These are phyloP conservation scores for Ectemnius cavifrons DNA, from an alignment of 2,888 invertebrate genomes.

Conservation along the genomic window DNA sequence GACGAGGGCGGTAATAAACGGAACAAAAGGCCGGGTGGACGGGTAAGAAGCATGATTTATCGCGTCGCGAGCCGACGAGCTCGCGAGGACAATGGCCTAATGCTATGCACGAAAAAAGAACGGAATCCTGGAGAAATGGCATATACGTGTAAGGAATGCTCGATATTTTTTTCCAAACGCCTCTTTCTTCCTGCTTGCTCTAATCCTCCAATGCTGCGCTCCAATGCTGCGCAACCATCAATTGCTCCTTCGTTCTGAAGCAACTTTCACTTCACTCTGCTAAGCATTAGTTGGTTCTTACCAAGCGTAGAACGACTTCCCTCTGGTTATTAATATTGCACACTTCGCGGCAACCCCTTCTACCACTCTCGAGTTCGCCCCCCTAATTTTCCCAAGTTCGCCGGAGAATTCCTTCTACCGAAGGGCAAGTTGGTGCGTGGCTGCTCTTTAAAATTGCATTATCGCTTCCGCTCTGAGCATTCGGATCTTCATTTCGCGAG, in stretches of 20 bases:
- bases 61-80: conserved; percentile 29
- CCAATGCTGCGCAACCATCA: conserved; percentile 38
- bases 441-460: conserved; percentile 54
- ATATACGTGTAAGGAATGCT: conserved; percentile 34
- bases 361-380: not conserved
- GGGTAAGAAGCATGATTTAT: conserved; percentile 52
- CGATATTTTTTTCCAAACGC: conserved; percentile 15
- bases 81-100: conserved; percentile 49
- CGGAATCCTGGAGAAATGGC: conserved; percentile 24
- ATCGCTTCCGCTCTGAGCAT: conserved; percentile 50
- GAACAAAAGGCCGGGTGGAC: conserved; percentile 23
- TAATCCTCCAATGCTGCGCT: not conserved
- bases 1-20: conserved; percentile 37
- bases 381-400: conserved; percentile 44
- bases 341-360: conserved; percentile 7
- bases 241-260: conserved; percentile 26
- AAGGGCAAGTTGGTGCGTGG: conserved; percentile 18
- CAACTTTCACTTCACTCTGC: not conserved
- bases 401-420: conserved; percentile 19
- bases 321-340: conserved; percentile 43
- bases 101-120: conserved; percentile 27
- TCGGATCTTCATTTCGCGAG: conserved; percentile 46
- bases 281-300: conserved; percentile 26
- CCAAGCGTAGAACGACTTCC: conserved; percentile 16
- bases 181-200: conserved; percentile 23